A percentile compares a stretch with the other conserved stretches of the same genome.
These are phyloP conservation scores for Pectinophora gossypiella DNA, from an alignment of 1,140 invertebrate species.

Conservation along the genomic window DNA sequence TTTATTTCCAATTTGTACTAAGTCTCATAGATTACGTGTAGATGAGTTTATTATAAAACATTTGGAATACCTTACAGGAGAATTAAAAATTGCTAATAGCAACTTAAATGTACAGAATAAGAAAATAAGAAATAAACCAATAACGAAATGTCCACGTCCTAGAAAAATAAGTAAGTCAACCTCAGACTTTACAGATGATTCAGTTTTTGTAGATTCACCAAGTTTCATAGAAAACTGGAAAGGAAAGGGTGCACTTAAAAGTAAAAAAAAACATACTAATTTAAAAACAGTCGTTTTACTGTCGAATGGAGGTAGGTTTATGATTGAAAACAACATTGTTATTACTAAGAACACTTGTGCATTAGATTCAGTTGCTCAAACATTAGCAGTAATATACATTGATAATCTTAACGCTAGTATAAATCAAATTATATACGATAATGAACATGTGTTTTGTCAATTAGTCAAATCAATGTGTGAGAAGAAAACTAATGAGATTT, in stretches of 20 bases:
- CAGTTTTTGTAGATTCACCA: background rate
- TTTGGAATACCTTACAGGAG: constrained; percentile 1
- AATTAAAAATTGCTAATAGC: constrained; percentile 1
- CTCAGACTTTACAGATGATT: background rate
- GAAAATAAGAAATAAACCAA: background rate
- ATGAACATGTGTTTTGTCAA: background rate
- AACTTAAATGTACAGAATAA: background rate
- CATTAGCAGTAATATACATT: background rate
- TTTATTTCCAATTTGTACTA: constrained; percentile 3
- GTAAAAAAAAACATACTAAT: background rate
- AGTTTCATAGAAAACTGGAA: constrained; percentile 3
- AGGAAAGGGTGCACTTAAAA: background rate
- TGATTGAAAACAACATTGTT: background rate
- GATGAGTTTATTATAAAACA: constrained; percentile 7
- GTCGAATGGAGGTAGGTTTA: background rate
- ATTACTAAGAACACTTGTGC: constrained; percentile 4
- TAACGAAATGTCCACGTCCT: background rate
- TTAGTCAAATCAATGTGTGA: background rate
- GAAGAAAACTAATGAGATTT: constrained; percentile 1
- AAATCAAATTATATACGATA: background rate
- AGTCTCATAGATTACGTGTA: constrained; percentile 3
- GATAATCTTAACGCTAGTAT: background rate
- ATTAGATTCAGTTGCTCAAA: constrained; percentile 1
- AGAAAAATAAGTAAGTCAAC: background rate
- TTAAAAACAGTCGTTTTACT: background rate